phyloP scores from a whole-genome alignment of 1,140 invertebrate genomes.

The Drosophila trapezifrons region DNA sequence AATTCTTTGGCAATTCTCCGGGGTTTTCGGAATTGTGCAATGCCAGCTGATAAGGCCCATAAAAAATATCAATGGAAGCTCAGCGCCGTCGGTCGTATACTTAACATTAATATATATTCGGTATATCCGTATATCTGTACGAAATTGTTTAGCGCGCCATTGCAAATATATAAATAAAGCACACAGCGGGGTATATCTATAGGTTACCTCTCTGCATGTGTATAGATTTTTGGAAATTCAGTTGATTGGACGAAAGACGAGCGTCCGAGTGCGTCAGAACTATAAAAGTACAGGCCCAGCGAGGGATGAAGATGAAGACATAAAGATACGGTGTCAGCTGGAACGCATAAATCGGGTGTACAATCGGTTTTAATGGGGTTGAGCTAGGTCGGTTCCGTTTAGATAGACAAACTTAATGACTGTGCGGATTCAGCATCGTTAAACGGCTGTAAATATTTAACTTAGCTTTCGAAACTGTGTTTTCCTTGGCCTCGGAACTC shows the following conservation, averaged over 20 bases:
- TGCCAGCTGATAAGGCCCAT: slow-evolving; percentile 39
- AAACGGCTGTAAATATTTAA: slow-evolving; percentile 31
- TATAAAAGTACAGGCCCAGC: slow-evolving; percentile 24
- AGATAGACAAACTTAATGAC: slow-evolving; percentile 21
- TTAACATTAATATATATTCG: slow-evolving; percentile 16
- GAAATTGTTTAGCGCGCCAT: slow-evolving; percentile 54
- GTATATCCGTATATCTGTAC: slow-evolving; percentile 21
- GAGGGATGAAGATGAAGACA: slow-evolving; percentile 2
- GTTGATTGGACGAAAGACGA: slow-evolving; percentile 25
- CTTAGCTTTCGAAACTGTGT: slow-evolving; percentile 10
- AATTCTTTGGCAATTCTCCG: slow-evolving; percentile 9
- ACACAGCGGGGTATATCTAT: neutral
- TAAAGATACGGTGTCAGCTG: slow-evolving; percentile 18
- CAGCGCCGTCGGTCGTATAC: slow-evolving; percentile 11
- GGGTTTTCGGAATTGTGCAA: slow-evolving; percentile 10
- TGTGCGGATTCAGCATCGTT: neutral
- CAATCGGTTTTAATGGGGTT: slow-evolving; percentile 16
- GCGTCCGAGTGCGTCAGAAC: slow-evolving; percentile 23
- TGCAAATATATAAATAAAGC: slow-evolving; percentile 35
- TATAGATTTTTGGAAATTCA: slow-evolving; percentile 38
- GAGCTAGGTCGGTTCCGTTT: slow-evolving; percentile 26
- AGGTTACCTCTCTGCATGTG: neutral
- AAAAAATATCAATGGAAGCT: slow-evolving; percentile 45
- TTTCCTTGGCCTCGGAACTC: slow-evolving; percentile 7
- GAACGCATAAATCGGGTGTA: slow-evolving; percentile 26